Base-by-base conservation (phyloP, 2,113 vertebrate species). In the Equus przewalskii region DNA sequence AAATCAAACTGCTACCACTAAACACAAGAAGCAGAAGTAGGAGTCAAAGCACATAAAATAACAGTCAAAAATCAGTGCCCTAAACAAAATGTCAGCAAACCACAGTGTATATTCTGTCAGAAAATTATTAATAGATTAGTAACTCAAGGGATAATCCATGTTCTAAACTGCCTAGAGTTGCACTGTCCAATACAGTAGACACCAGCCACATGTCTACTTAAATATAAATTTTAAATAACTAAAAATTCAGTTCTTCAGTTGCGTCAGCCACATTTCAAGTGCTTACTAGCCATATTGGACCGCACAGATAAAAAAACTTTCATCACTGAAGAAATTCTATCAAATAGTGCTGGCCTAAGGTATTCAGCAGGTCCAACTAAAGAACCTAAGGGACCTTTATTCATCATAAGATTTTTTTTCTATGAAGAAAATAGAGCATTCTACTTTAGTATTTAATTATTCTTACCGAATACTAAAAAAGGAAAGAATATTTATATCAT, bases 211-310 rank as follows among this genome's bases (percentile, higher is more conserved):
- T 69, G 15, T 49, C 69, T 92, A 76, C 69, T 92, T 93, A 97
- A 81, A 86, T 64, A 86, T 65, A 87, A 91, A 95, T 64, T 78
- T 89, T 89, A 84, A 80, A 78, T 95, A 73, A 96, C 46, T 96
- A 78, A 96, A 84, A 62, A 62, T 44, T 93, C 60, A 80, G 7
- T 80, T 89, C 13, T 26, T 84, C 58, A 58, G 36, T 75, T 70
- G 33, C 18, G 82, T 33, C 83, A 91, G 44, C 15, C 70, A 91
- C 8, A 95, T 79, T 93, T 83, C n/a, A 72, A 93, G 44, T 12
- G 15, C 73, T 97, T 30, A 93, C 18, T 16, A 87, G 12, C 6
- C 44, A 83, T 64, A 81, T 30, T 28, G 79, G 56, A 96, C 44
- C 81, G 19, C 15, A 90, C 46, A 94, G 51, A 83, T 58, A 67